Percentiles rank a stretch among this genome's conserved stretches.
phyloP scores from a whole-genome alignment of 1,140 invertebrate genomes.

The Panulirus ornatus region DNA sequence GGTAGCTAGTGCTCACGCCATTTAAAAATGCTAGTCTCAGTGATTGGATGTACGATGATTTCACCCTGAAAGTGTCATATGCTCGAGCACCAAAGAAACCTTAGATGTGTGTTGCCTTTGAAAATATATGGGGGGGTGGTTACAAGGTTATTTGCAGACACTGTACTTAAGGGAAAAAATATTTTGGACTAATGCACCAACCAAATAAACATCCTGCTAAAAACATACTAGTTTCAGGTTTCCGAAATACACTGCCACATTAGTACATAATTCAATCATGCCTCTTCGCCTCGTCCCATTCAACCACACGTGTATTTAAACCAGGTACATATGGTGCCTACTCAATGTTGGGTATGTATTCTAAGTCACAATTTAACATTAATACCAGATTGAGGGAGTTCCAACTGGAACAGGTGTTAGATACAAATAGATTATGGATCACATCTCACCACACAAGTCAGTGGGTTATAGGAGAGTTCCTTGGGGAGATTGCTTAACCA shows the following conservation, averaged over 20 bases:
- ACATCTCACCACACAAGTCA: too few relatives aligned
- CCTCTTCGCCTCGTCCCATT: background rate
- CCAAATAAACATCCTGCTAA: background rate
- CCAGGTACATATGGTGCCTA: background rate
- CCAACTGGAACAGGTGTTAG: too few relatives aligned
- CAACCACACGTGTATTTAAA: background rate
- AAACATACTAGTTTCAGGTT: background rate
- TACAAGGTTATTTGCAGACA: background rate
- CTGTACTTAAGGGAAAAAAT: background rate
- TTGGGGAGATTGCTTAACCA: too few relatives aligned
- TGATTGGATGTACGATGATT: too few relatives aligned
- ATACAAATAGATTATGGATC: background rate
- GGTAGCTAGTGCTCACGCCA: too few relatives aligned
- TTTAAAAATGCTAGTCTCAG: too few relatives aligned
- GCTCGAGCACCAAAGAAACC: too few relatives aligned
- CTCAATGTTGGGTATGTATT: background rate
- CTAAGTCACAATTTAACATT: background rate
- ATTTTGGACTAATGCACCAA: background rate
- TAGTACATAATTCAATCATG: background rate
- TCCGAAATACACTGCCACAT: background rate
- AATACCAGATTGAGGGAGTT: background rate
- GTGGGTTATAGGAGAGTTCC: too few relatives aligned
- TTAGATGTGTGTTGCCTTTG: too few relatives aligned
- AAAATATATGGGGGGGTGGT: too few relatives aligned
- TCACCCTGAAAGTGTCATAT: too few relatives aligned